A percentile compares a stretch with the other conserved stretches of the same genome.
phyloP scores from a whole-genome alignment of 2,113 vertebrate species.

The Mormoops blainvillei region DNA sequence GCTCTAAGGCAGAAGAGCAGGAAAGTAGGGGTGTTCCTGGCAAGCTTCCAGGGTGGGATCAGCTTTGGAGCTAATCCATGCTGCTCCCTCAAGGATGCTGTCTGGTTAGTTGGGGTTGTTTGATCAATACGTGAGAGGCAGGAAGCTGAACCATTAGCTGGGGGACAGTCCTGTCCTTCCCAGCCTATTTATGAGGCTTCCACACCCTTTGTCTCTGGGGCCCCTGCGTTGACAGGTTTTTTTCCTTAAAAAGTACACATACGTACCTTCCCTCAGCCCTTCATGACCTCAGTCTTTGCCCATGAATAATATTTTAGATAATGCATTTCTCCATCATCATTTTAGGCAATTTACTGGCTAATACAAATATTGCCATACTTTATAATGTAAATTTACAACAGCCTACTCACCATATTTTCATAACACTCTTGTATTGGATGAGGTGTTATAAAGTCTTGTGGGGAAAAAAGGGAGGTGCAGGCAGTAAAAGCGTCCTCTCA shows the following conservation, averaged over 20 bases:
- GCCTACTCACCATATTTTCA: neutral
- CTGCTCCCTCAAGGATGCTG: neutral
- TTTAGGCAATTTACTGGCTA: neutral
- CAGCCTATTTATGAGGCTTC: neutral
- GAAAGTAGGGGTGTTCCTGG: neutral
- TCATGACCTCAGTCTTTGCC: neutral
- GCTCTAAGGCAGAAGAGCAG: neutral
- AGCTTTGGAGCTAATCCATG: neutral
- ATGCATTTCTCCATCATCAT: neutral
- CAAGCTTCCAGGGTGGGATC: neutral
- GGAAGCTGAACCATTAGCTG: neutral
- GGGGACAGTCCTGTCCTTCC: neutral
- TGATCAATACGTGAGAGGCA: neutral
- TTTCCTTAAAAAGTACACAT: neutral
- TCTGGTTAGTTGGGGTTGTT: neutral
- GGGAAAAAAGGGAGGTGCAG: neutral
- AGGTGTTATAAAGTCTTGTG: neutral
- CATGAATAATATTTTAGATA: neutral
- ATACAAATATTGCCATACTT: neutral
- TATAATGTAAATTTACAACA: neutral
- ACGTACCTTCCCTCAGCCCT: neutral
- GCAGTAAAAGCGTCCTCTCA: neutral
- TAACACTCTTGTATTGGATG: neutral
- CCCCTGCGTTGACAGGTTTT: neutral
- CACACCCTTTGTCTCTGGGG: neutral